These are phyloP conservation scores for Saxidomus purpurata DNA, from an alignment of 1,140 invertebrate genomes.

Conservation along the genomic window DNA sequence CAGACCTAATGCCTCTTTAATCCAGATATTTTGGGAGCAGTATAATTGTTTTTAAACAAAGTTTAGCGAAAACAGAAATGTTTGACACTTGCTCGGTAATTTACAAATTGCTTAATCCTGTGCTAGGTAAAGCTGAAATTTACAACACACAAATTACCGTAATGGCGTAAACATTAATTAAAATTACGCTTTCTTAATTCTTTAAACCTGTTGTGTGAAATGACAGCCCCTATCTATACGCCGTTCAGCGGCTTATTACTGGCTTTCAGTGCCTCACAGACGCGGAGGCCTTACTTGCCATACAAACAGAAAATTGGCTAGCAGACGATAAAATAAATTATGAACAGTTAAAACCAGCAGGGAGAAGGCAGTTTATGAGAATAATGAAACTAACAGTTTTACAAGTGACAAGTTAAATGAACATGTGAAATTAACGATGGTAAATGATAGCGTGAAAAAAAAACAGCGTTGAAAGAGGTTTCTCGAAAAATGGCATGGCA, in stretches of 20 bases:
- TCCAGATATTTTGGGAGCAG: conserved; percentile 14
- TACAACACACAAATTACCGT: conserved; percentile 63
- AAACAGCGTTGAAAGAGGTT: conserved; percentile 54
- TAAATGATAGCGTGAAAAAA: conserved; percentile 59
- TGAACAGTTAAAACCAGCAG: conserved; percentile 58
- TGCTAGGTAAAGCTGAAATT: conserved; percentile 45
- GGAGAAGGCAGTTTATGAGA: conserved; percentile 53
- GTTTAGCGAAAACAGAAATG: conserved; percentile 46
- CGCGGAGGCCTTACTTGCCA: conserved; percentile 18
- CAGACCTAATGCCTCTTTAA: conserved; percentile 8
- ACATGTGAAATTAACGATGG: conserved; percentile 66
- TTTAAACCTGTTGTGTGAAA: conserved; percentile 62
- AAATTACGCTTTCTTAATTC: conserved; percentile 63
- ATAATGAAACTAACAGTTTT: conserved; percentile 70
- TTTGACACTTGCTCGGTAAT: conserved; percentile 53
- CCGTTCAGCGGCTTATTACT: conserved; percentile 27
- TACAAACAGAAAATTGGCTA: conserved; percentile 21
- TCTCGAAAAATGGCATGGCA: conserved; percentile 28
- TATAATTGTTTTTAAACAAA: conserved; percentile 67
- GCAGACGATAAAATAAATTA: conserved; percentile 67
- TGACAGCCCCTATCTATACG: conserved; percentile 53
- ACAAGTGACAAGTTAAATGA: conserved; percentile 69
- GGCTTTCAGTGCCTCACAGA: not conserved
- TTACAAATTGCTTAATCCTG: not conserved
- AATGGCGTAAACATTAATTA: conserved; percentile 69